These are phyloP conservation scores for Camponotus fellah DNA, from an alignment of 2,888 invertebrate species.

Conservation along the genomic window DNA sequence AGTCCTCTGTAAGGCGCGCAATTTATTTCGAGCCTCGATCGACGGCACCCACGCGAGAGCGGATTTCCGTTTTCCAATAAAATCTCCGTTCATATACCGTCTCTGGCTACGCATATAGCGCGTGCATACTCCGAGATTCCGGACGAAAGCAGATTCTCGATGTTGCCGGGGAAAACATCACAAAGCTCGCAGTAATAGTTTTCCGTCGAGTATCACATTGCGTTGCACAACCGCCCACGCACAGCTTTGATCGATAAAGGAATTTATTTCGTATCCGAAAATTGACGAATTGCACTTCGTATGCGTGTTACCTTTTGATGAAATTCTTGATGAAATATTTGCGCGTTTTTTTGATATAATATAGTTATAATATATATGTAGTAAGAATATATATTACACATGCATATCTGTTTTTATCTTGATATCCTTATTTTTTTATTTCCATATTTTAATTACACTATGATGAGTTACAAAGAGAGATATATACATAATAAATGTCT, in stretches of 20 bases:
- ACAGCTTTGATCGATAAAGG: conserved; percentile 60
- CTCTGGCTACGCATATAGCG: conserved; percentile 56
- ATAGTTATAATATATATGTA: not conserved
- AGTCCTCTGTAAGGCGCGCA: conserved; percentile 76
- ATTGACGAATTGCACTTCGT: conserved; percentile 42
- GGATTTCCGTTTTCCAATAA: conserved; percentile 79
- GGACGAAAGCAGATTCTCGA: conserved; percentile 61
- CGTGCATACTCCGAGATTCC: conserved; percentile 47
- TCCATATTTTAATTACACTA: not conserved
- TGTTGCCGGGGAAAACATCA: conserved; percentile 61
- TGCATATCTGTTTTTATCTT: not conserved
- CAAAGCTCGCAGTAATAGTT: conserved; percentile 63
- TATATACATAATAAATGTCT: not conserved
- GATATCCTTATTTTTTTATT: too few relatives aligned
- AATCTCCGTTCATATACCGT: conserved; percentile 65
- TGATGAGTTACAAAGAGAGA: conserved; percentile 21
- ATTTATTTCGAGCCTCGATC: conserved; percentile 78
- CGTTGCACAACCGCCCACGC: conserved; percentile 27
- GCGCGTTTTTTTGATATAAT: not conserved
- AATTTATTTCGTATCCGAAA: conserved; percentile 62
- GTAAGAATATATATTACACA: conserved; percentile 7
- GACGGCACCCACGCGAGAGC: conserved; percentile 72
- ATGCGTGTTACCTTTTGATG: conserved; percentile 6
- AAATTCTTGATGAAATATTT: conserved; percentile 21
- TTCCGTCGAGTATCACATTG: conserved; percentile 53